Evolutionary conservation across 2,113 vertebrate species (phyloP).

Genomic region (Sclerurus mexicanus): DNA sequence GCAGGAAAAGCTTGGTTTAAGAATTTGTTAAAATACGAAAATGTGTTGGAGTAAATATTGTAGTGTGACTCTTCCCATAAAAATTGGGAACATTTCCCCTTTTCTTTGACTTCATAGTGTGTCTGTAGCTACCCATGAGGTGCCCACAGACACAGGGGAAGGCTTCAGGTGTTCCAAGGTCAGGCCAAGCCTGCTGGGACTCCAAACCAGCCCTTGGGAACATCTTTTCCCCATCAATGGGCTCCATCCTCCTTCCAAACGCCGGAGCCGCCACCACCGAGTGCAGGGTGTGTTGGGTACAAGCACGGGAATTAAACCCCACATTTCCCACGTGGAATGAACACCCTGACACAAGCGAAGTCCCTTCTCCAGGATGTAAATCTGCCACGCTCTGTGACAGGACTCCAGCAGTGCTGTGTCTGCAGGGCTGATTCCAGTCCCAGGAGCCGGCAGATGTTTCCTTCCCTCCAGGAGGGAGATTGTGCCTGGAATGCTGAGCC

Average conservation of each 20-base stretch:
- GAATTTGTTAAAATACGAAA: neutral
- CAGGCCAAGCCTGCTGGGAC: neutral
- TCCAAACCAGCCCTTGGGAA: neutral
- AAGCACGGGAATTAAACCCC: neutral
- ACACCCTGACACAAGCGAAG: neutral
- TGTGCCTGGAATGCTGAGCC: neutral
- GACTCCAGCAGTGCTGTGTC: fast-evolving
- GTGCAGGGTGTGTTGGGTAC: fast-evolving
- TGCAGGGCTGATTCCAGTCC: neutral
- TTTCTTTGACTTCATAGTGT: fast-evolving
- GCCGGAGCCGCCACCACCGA: fast-evolving
- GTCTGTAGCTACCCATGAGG: neutral
- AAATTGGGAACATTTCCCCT: fast-evolving
- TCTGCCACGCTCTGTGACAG: neutral
- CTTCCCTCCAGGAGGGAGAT: neutral
- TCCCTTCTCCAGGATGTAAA: neutral
- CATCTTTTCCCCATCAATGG: fast-evolving
- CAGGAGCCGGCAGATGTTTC: neutral
- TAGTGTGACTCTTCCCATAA: neutral
- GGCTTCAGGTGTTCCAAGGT: neutral
- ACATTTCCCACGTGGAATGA: fast-evolving
- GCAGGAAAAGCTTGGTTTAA: neutral
- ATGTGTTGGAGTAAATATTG: neutral
- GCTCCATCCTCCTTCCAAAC: neutral
- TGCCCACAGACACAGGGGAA: neutral